A percentile compares a stretch with the other conserved stretches of the same genome.
Conservation (phyloP, 2,797 vertebrate genomes). For the Onychomys torridus region DNA sequence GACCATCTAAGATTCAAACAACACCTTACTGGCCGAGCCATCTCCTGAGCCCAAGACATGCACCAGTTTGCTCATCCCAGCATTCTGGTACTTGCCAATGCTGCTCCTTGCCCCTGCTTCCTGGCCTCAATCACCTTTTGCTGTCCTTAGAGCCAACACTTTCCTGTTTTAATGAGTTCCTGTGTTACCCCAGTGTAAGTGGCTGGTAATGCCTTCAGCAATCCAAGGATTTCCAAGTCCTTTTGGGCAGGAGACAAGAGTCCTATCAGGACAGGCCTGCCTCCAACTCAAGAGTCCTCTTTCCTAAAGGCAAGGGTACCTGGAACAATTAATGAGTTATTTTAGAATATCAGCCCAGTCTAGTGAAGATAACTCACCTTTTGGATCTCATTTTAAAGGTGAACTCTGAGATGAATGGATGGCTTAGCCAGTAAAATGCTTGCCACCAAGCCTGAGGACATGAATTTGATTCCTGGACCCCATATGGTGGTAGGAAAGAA, state of each 20-base stretch:
- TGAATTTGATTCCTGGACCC: neutral
- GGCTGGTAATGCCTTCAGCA: neutral
- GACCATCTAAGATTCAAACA: too few relatives aligned
- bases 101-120: neutral
- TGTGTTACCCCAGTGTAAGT: neutral
- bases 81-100: neutral
- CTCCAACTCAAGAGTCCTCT: neutral
- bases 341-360: neutral
- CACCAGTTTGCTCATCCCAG: neutral
- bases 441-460: neutral
- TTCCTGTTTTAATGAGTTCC: neutral
- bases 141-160: neutral
- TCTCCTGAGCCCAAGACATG: neutral
- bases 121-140: neutral
- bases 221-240: neutral
- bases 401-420: neutral
- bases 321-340: neutral
- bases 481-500: neutral
- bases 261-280: neutral
- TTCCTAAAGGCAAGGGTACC: neutral
- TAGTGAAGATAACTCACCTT: neutral
- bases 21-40: too few relatives aligned
- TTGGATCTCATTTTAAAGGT: neutral
- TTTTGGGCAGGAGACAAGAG: neutral
- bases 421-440: neutral